Percentiles rank a stretch among this genome's conserved stretches.
These are phyloP conservation scores for Torymus tubicola DNA, from an alignment of 2,888 invertebrate genomes.

Conservation along the genomic window DNA sequence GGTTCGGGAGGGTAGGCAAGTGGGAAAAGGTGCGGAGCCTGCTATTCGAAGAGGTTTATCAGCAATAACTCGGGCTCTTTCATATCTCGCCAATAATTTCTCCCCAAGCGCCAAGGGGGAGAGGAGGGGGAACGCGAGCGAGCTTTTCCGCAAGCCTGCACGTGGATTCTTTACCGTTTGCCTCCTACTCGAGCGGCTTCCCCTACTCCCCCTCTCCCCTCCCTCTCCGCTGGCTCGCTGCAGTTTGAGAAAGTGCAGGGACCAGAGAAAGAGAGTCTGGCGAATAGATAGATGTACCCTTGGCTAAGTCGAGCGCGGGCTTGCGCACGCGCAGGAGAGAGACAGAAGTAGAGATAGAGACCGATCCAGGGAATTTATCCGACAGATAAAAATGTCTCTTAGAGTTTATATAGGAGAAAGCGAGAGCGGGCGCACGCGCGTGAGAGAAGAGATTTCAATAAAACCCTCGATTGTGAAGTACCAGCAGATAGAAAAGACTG, in stretches of 20 bases:
- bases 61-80: conserved; percentile 72
- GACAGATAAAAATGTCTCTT: conserved; percentile 73
- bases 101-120: conserved; percentile 61
- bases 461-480: conserved; percentile 72
- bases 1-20: conserved; percentile 26
- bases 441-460: conserved; percentile 71
- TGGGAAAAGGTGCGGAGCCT: conserved; percentile 52
- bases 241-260: conserved; percentile 55
- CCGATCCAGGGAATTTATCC: conserved; percentile 71
- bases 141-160: conserved; percentile 30
- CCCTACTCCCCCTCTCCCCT: neutral
- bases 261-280: conserved; percentile 50
- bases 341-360: conserved; percentile 50
- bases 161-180: conserved; percentile 57
- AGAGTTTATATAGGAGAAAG: conserved; percentile 69
- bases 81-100: conserved; percentile 74
- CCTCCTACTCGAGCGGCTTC: conserved; percentile 10
- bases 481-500: conserved; percentile 66
- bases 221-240: conserved; percentile 24
- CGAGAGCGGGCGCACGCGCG: conserved; percentile 37
- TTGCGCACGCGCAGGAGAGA: conserved; percentile 19
- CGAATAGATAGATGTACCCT: conserved; percentile 57
- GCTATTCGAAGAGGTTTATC: conserved; percentile 69
- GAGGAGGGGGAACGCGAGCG: conserved; percentile 2
- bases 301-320: conserved; percentile 50